phyloP scores from a whole-genome alignment of 1,140 invertebrate species.

The Myzus persicae region DNA sequence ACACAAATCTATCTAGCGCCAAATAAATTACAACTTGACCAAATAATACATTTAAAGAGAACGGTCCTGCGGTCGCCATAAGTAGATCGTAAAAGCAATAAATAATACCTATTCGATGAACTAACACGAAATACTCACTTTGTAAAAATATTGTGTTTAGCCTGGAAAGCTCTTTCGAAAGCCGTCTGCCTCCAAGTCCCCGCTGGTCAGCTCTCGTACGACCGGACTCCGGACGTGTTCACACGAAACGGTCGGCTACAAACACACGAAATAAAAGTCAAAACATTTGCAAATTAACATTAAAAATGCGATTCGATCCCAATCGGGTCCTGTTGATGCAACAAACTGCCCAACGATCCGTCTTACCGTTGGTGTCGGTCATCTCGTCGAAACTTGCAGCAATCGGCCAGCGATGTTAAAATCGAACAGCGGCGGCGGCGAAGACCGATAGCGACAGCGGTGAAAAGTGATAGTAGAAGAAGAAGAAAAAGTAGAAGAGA shows the following conservation, averaged over 20 bases:
- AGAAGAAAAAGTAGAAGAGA: background rate
- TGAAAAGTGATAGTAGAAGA: background rate
- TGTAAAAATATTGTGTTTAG: background rate
- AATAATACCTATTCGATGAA: background rate
- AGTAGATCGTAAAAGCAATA: background rate
- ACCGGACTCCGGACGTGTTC: background rate
- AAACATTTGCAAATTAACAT: background rate
- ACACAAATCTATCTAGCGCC: no score
- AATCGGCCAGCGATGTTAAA: background rate
- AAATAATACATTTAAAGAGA: background rate
- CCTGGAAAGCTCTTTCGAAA: background rate
- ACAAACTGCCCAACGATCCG: background rate
- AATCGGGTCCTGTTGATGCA: background rate
- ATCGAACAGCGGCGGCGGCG: no score
- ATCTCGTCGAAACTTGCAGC: background rate
- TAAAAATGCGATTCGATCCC: background rate
- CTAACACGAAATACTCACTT: background rate
- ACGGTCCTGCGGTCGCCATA: background rate
- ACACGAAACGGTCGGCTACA: background rate
- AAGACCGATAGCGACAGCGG: background rate
- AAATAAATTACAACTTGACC: no score
- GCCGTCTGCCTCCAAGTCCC: background rate
- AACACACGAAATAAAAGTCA: background rate
- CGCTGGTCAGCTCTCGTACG: background rate
- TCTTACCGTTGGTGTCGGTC: background rate